A percentile compares a stretch with the other conserved stretches of the same genome.
Conservation (phyloP, 2,888 invertebrate genomes). For the Cephus pygmeus region DNA sequence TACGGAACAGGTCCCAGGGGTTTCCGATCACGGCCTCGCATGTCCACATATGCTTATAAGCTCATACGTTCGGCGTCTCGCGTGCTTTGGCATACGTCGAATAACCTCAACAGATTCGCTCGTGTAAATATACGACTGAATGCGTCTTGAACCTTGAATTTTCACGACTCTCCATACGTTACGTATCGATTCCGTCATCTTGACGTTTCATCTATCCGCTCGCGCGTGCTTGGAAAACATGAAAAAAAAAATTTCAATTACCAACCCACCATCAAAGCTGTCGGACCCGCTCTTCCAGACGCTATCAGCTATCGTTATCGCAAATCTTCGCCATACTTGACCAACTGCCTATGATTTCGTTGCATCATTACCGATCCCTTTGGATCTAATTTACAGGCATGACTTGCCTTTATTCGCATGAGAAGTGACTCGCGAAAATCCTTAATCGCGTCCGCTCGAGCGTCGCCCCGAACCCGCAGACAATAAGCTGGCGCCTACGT, state of each 20-base stretch:
- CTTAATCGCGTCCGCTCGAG: neutral
- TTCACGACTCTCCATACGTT: too few relatives aligned
- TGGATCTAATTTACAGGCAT: slow-evolving; percentile 1
- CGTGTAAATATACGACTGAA: neutral
- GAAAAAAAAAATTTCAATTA: neutral
- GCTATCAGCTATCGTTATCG: neutral
- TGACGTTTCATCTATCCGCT: neutral
- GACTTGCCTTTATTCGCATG: neutral
- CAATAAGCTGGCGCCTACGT: neutral
- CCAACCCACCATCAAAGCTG: neutral
- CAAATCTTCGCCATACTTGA: neutral
- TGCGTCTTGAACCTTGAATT: neutral
- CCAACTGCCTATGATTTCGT: neutral
- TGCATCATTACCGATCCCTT: neutral
- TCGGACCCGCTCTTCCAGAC: neutral
- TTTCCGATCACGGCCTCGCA: neutral
- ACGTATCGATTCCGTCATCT: too few relatives aligned
- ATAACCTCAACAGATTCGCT: neutral
- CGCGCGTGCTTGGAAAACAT: neutral
- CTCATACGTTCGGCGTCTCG: neutral
- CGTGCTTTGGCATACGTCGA: neutral
- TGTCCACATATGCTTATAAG: neutral
- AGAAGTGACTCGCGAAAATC: neutral
- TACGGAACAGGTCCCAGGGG: neutral
- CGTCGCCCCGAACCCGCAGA: neutral